Evolutionary conservation across 2,113 vertebrate species (phyloP).

Genomic region (Strix uralensis): DNA sequence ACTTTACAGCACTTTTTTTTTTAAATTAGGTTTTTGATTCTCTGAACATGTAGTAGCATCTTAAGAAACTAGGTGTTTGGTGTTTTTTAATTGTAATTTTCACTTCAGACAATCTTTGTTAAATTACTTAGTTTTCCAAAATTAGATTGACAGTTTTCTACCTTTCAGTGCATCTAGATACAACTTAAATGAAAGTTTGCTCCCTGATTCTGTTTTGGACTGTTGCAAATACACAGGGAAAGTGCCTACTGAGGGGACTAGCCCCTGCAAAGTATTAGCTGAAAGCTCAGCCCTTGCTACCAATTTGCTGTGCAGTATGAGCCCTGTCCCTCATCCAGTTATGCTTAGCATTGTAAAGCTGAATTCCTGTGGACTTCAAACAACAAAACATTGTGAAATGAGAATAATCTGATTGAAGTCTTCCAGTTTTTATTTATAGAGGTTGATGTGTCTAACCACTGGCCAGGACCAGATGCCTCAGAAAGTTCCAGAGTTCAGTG

Average conservation of each 20-base stretch:
- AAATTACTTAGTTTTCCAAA: not conserved
- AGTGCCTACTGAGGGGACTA: not conserved
- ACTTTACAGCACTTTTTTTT: not conserved
- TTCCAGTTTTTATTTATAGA: not conserved
- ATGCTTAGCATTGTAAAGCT: not conserved
- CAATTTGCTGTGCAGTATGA: not conserved
- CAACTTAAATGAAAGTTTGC: not conserved
- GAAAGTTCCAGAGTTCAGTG: constrained; percentile 20
- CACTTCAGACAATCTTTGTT: not conserved
- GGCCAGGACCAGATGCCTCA: not conserved
- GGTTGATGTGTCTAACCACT: not conserved
- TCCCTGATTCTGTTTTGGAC: not conserved
- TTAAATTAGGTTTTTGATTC: not conserved
- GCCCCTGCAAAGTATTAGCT: not conserved
- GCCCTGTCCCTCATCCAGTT: not conserved
- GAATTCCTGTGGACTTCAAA: not conserved
- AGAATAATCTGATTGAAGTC: not conserved
- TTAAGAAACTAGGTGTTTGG: not conserved
- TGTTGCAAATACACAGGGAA: not conserved
- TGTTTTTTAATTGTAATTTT: not conserved
- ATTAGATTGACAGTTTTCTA: not conserved
- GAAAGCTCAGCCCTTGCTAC: not conserved
- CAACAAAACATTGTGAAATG: not conserved
- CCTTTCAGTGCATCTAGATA: not conserved
- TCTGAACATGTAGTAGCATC: not conserved